phyloP scores from a whole-genome alignment of 1,140 invertebrate species.

The Pararge aegeria region DNA sequence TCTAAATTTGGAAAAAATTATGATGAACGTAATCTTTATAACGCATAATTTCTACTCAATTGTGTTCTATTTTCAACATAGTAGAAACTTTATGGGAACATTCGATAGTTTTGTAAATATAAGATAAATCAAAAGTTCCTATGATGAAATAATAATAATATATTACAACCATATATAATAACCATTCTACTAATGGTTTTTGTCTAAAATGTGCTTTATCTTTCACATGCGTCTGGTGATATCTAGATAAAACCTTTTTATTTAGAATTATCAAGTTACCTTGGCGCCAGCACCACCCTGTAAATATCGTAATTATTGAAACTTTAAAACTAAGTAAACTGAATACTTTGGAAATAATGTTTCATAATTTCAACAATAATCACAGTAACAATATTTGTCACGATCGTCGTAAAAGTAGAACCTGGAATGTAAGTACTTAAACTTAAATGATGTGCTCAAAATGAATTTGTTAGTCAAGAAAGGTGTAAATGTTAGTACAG shows the following conservation, averaged over 20 bases:
- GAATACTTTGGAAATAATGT: too few species aligned
- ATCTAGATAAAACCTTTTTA: conserved; percentile 45
- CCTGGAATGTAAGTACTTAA: neutral
- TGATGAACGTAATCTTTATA: neutral
- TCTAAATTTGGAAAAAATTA: neutral
- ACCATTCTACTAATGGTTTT: conserved; percentile 42
- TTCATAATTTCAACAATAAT: too few species aligned
- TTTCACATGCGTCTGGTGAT: conserved; percentile 46
- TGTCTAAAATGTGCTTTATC: conserved; percentile 42
- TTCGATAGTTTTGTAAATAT: conserved; percentile 19
- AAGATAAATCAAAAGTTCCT: conserved; percentile 24
- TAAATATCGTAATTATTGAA: conserved; percentile 49
- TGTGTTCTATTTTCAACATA: conserved; percentile 14
- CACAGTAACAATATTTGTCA: neutral
- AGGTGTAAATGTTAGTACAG: conserved; percentile 23
- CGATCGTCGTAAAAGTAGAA: neutral
- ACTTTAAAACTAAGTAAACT: neutral
- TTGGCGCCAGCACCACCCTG: conserved; percentile 73
- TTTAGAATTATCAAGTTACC: conserved; percentile 55
- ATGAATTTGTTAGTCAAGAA: conserved; percentile 26
- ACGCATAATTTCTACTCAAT: conserved; percentile 14
- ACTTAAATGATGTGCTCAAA: neutral
- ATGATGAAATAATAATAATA: neutral
- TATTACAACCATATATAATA: conserved; percentile 33
- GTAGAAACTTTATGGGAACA: conserved; percentile 4